Evolutionary conservation across 2,888 invertebrate genomes (phyloP), one percentile per base, ranked within the genome.

Genomic region (Terebella lapidaria): DNA sequence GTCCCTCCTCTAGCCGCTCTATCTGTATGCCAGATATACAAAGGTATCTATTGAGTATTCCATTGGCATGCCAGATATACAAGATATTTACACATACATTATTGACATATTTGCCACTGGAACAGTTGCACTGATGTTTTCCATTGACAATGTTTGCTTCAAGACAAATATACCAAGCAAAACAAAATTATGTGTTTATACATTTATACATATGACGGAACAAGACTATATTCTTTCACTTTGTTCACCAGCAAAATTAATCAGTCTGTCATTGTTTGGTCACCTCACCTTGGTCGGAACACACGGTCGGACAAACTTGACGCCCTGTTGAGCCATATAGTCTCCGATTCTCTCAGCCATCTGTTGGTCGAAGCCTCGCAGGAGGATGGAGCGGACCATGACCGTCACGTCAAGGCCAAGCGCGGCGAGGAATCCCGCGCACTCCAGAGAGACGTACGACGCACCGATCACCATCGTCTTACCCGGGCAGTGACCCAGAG

Each of bases 341-440:
- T 73, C 73, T 0, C 84, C 84, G 58, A 86, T 79, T 70, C 78
- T 74, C 22, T 84, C 81, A 1, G 85, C 84, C 74, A 86, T 84
- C 69, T 86, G 83, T 71, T 84, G 84, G 71, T 86, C 85, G 72
- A 86, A 86, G 1, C 85, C 85, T 56, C 86, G 78, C n/a, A 86
- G 76, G 2, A 86, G 73, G 63, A 85, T 84, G 0, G 85, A 85
- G 1, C 85, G 54, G 3, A 84, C 84, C 82, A 85, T 82, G 1
- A 85, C 78, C 15, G 81, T 81, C 1, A 74, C 72, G 54, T 81
- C 75, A 25, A 65, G 59, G 3, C 68, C 68, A 10, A 67, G 59
- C 1, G 62, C 83, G n/a, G 75, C 74, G 30, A 86, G 74, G 71
- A 86, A 86, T 10, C 85, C 85, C 22, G 85, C 85, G 70, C 84